A percentile compares a stretch with the other conserved stretches of the same genome.
Evolutionary conservation across 2,888 invertebrate genomes (phyloP).

Genomic region (Nebria salina): DNA sequence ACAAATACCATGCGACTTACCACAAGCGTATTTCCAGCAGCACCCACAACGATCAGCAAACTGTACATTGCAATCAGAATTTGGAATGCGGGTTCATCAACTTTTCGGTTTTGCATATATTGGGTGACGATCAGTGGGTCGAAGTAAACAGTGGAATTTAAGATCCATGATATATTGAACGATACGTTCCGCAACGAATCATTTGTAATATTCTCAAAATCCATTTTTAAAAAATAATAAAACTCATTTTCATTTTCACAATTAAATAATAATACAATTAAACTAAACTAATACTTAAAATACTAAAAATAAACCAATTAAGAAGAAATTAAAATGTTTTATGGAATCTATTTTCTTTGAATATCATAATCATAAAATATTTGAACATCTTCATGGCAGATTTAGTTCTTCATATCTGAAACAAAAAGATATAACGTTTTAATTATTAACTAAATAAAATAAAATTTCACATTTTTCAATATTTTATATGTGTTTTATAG

Average conservation of each 20-base stretch:
- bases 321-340: background rate
- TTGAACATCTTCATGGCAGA: background rate
- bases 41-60: slow-evolving; percentile 81
- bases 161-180: slow-evolving; percentile 34
- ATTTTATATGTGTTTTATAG: too few species aligned
- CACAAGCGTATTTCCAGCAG: slow-evolving; percentile 86
- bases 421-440: background rate
- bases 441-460: background rate
- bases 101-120: slow-evolving; percentile 74
- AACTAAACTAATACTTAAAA: background rate
- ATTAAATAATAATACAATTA: too few species aligned
- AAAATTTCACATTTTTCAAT: too few species aligned
- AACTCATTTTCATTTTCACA: background rate
- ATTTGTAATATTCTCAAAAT: background rate
- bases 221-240: background rate
- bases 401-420: background rate
- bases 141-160: slow-evolving; percentile 27
- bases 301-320: background rate
- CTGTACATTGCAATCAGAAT: slow-evolving; percentile 76
- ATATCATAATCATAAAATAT: background rate
- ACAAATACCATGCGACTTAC: slow-evolving; percentile 63
- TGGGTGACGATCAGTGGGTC: slow-evolving; percentile 66
- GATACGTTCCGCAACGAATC: slow-evolving; percentile 34
- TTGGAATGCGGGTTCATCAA: slow-evolving; percentile 75
- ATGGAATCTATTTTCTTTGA: background rate